A percentile compares a stretch with the other conserved stretches of the same genome.
Conservation (phyloP, 2,113 vertebrate species). For the Labeo catla region DNA sequence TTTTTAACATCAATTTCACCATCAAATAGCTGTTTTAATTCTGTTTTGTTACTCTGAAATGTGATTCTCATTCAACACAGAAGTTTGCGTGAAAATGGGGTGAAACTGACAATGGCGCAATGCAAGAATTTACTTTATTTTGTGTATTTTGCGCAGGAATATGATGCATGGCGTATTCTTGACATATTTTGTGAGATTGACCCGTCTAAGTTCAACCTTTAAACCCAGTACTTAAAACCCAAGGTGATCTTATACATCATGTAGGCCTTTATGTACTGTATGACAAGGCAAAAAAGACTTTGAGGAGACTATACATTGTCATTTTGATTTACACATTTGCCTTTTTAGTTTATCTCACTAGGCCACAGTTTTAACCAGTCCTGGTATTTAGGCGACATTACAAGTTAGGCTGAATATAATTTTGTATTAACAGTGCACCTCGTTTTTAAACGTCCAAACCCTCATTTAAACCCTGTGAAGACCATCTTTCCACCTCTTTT, state of each 20-base stretch:
- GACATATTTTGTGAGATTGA: neutral
- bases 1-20: neutral
- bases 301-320: neutral
- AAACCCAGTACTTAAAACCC: neutral
- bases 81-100: neutral
- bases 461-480: constrained; percentile 19
- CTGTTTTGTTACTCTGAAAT: neutral
- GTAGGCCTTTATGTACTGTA: neutral
- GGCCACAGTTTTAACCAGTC: neutral
- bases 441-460: neutral
- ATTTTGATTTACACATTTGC: neutral
- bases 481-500: constrained; percentile 5
- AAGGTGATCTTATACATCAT: neutral
- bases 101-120: neutral
- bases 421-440: neutral
- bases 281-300: neutral
- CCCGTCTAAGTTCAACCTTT: neutral
- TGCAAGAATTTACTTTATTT: neutral
- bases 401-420: neutral
- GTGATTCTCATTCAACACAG: neutral
- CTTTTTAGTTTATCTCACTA: neutral
- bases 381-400: neutral
- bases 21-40: neutral
- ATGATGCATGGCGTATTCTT: neutral
- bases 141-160: too few species aligned